These are phyloP conservation scores for Drosophila trichaetosa DNA, from an alignment of 2,888 invertebrate genomes.

Conservation along the genomic window DNA sequence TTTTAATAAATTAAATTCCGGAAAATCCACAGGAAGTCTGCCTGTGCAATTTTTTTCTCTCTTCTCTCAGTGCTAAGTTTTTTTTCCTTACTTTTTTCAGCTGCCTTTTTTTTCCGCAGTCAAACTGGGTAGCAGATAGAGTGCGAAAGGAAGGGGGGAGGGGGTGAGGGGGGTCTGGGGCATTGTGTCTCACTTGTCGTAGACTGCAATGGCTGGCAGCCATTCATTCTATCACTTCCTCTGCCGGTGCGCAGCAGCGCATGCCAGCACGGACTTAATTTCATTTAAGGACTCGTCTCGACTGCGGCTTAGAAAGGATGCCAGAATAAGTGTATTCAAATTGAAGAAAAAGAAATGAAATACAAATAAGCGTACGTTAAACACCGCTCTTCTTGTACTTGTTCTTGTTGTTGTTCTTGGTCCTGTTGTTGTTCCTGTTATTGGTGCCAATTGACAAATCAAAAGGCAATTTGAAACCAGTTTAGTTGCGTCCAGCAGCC, in stretches of 20 bases:
- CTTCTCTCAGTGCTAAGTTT: constrained; percentile 2
- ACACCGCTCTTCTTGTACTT: neutral
- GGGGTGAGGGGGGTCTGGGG: neutral
- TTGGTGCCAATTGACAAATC: constrained; percentile 20
- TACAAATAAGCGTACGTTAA: constrained; percentile 12
- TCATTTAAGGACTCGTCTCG: constrained; percentile 70
- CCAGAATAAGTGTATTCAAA: constrained; percentile 36
- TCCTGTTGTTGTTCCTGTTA: neutral
- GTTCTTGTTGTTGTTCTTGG: neutral
- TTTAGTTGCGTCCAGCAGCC: constrained; percentile 31
- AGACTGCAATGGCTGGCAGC: constrained; percentile 64
- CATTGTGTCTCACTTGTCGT: constrained; percentile 11
- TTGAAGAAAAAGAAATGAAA: neutral
- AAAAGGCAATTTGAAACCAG: constrained; percentile 45
- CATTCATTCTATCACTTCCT: constrained; percentile 80
- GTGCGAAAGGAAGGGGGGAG: neutral
- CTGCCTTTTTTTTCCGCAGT: constrained; percentile 17
- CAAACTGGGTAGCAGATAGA: constrained; percentile 2
- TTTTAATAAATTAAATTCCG: constrained; percentile 85
- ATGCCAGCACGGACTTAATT: constrained; percentile 81
- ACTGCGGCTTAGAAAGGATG: constrained; percentile 37
- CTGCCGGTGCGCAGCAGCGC: constrained; percentile 65
- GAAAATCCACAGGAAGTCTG: constrained; percentile 84
- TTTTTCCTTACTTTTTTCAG: constrained; percentile 33
- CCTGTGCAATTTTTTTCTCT: constrained; percentile 70